Evolutionary conservation across 2,888 invertebrate genomes (phyloP), one percentile per base, ranked within the genome.

Genomic region (Argyresthia albistria): DNA sequence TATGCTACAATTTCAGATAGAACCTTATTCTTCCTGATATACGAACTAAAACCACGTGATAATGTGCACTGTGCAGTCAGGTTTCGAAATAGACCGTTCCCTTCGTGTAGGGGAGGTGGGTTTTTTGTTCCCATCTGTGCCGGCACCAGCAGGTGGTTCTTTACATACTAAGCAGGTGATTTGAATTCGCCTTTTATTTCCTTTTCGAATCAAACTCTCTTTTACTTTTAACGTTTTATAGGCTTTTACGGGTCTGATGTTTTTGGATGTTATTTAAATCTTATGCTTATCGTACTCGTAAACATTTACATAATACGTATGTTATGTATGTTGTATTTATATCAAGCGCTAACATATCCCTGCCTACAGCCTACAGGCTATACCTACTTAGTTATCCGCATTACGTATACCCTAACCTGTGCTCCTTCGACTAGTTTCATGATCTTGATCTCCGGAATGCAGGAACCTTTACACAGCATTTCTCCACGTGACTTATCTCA

Each of bases 141-240:
- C 59, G 16, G 55, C 59, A 60, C 25, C 55, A 59, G 80, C 86
- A 86, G 84, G 86, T 86, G 86, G 75, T 69, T 66, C 64, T 74
- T 74, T 79, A 76, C 77, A 80, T 79, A 76, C 66, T 70, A 76
- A 84, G 76, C 86, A 86, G 84, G 83, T 86, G 83, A 76, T 79
- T 79, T 76, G 63, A 72, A 77, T 75, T 74, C 70, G 70, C 70
- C 69, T 71, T 71, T 69, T 62, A 61, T 52, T 46, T 49, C 47
- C 35, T 14, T 54, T 51, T 53, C 14, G 39, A 50, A 43, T 48
- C 39, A 0, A 12, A 35, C 36, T 50, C 46, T 46, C 15, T 39
- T 39, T 9, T 45, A 16, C 10, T 45, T 16, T 45, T 45, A 16
- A 10, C 10, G 9, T 25, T 25, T 25, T 25, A 25, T 25, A 25